These are phyloP conservation scores for Vanacampus margaritifer DNA, from an alignment of 2,113 vertebrate genomes.

Conservation along the genomic window DNA sequence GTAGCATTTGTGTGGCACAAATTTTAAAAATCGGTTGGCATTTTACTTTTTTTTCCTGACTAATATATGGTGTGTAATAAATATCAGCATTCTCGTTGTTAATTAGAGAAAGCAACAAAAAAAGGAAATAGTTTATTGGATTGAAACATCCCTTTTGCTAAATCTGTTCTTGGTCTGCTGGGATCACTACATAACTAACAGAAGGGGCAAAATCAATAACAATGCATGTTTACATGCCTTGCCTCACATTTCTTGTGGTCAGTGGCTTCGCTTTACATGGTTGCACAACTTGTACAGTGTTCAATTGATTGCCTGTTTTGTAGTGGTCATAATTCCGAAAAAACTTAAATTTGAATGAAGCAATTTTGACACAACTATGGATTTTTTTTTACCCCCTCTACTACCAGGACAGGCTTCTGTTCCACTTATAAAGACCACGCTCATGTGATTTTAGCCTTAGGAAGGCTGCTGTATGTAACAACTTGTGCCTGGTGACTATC, in stretches of 20 bases:
- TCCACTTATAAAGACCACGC: background rate
- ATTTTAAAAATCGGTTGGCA: background rate
- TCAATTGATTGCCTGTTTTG: background rate
- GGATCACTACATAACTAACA: background rate
- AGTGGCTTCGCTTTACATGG: background rate
- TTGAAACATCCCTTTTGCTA: too few species aligned
- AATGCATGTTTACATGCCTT: background rate
- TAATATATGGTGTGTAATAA: background rate
- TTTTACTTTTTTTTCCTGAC: background rate
- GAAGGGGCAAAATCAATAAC: background rate
- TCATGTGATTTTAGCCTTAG: background rate
- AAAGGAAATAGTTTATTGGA: too few species aligned
- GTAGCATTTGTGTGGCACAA: background rate
- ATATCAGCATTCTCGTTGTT: background rate
- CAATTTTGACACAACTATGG: background rate
- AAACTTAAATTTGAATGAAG: background rate
- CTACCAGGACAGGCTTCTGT: background rate
- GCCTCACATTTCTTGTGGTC: background rate
- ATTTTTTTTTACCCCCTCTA: background rate
- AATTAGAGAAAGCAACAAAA: background rate
- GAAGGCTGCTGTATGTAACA: background rate
- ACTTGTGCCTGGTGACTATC: background rate
- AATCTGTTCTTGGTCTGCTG: background rate
- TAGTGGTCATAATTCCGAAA: background rate
- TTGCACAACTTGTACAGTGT: background rate